Evolutionary conservation across 2,888 invertebrate species (phyloP), one percentile per base, ranked within the genome.

Genomic region (Melinaea marsaeus): DNA sequence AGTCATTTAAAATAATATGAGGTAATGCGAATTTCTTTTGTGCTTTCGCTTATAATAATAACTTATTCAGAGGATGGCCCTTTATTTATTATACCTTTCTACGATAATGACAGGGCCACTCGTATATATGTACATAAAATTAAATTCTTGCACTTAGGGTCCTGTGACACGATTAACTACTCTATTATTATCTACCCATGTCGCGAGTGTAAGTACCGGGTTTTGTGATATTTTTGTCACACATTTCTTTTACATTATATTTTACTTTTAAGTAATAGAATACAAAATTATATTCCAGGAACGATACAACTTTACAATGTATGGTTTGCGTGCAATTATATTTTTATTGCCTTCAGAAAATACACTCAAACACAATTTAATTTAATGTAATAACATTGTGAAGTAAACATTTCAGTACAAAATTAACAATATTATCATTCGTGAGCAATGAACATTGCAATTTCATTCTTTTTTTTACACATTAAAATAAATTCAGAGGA

Each of bases 401-500:
- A 32, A 51, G 51, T 51, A 51, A 22, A 22, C 32, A 51, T 51
- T 51, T 32, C 51, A 22, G 22, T 11, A 51, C 51, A 32, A 51
- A 32, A 32, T 51, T 51, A 32, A 51, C 32, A 51, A 51, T 51
- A 51, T 32, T 32, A 51, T 51, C 42, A 51, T 32, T 11, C 22
- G 32, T 32, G 32, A 9, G 32, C 11, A 51, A 51, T 51, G 51
- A 51, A 51, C 5, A 32, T 51, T 51, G 51, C n/a, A 32, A 51
- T 32, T 51, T 32, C 6, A 51, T 51, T 51, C 32, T 9, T 51
- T 32, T 51, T 48, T 32, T 48, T n/a, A 35, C 48, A 33, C 22
- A 58, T 59, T 32, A 34, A 54, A 35, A 13, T 33, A 55, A 57
- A 51, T 63, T 51, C 56, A 62, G 69, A 62, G 61, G 56, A 60